These are phyloP conservation scores for Gadus macrocephalus DNA, from an alignment of 2,113 vertebrate genomes.

Conservation along the genomic window DNA sequence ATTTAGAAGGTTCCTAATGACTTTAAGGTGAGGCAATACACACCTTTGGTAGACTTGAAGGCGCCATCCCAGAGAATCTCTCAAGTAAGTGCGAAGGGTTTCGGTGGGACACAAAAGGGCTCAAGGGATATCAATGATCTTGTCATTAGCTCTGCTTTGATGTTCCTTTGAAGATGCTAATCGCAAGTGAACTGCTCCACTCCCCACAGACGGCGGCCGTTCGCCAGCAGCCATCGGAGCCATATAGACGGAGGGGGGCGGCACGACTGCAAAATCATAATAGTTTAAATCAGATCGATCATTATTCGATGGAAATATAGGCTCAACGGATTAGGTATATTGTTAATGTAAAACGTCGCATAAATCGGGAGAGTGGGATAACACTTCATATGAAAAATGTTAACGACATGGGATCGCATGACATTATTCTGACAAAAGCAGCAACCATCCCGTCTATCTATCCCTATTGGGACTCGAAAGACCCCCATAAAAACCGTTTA, in stretches of 20 bases:
- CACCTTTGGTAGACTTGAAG: conserved; percentile 61
- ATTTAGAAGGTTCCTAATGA: conserved; percentile 55
- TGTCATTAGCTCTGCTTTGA: conserved; percentile 61
- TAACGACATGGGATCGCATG: too few relatives aligned
- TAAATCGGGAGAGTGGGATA: too few relatives aligned
- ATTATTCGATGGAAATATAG: too few relatives aligned
- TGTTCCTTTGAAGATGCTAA: conserved; percentile 60
- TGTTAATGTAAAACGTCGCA: too few relatives aligned
- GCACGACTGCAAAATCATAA: not conserved
- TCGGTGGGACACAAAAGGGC: conserved; percentile 51
- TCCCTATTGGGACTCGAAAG: too few relatives aligned
- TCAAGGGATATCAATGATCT: conserved; percentile 62
- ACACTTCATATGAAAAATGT: too few relatives aligned
- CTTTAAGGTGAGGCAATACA: conserved; percentile 47
- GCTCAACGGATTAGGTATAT: too few relatives aligned
- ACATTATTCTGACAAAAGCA: too few relatives aligned
- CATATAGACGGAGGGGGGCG: not conserved
- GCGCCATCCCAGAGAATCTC: conserved; percentile 53
- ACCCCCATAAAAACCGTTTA: too few relatives aligned
- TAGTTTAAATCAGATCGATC: not conserved
- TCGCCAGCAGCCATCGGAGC: conserved; percentile 21
- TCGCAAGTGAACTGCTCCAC: conserved; percentile 17
- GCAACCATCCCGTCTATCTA: too few relatives aligned
- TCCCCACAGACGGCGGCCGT: conserved; percentile 35
- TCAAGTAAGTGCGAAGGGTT: conserved; percentile 54